A percentile compares a stretch with the other conserved stretches of the same genome.
phyloP scores from a whole-genome alignment of 2,888 invertebrate species.

The Harpalus rufipes region DNA sequence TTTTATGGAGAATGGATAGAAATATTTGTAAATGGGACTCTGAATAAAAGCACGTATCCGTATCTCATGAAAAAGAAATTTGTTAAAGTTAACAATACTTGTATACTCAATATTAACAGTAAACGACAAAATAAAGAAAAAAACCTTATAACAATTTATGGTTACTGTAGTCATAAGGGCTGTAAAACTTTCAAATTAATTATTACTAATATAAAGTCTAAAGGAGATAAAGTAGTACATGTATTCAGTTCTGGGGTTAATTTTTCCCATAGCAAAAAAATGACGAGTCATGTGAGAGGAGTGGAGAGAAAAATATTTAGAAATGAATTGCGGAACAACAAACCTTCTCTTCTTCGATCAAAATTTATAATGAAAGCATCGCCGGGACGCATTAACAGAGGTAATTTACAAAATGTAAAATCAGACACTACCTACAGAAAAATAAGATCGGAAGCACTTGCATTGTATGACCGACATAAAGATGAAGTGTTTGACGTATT shows the following conservation, averaged over 20 bases:
- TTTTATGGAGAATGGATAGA: too few relatives aligned
- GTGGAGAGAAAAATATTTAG: neutral
- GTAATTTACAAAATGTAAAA: neutral
- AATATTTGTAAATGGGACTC: too few relatives aligned
- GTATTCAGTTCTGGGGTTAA: neutral
- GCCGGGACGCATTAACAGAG: neutral
- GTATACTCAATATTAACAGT: neutral
- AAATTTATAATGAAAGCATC: neutral
- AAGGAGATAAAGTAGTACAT: neutral
- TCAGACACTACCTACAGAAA: constrained; percentile 2
- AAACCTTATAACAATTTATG: neutral
- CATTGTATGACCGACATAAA: neutral
- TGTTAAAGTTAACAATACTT: neutral
- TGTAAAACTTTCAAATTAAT: neutral
- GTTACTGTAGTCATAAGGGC: neutral
- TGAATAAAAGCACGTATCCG: too few relatives aligned
- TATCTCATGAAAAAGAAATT: neutral
- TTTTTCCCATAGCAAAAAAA: neutral
- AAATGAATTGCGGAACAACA: neutral
- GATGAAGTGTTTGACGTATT: neutral
- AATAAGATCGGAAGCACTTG: neutral
- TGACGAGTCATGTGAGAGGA: neutral
- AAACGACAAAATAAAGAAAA: neutral
- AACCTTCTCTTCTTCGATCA: neutral
- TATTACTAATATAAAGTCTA: neutral